These are phyloP conservation scores for Schizothorax lantsangensis DNA, from an alignment of 2,797 vertebrate species.

Conservation along the genomic window DNA sequence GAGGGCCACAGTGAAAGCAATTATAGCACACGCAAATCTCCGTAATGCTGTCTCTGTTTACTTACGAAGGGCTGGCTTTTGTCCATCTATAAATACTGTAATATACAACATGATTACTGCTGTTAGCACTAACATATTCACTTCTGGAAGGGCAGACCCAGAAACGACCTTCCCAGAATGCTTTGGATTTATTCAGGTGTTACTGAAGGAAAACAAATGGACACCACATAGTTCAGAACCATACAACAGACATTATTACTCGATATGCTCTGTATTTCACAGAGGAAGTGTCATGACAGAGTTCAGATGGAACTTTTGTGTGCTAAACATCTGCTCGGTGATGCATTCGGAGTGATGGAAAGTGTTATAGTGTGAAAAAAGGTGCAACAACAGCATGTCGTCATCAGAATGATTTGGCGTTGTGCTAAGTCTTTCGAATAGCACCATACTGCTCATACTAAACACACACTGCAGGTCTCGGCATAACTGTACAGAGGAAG, in stretches of 20 bases:
- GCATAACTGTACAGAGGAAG: neutral
- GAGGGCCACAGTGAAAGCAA: conserved; percentile 33
- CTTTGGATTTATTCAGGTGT: neutral
- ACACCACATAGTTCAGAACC: neutral
- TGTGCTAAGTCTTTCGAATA: neutral
- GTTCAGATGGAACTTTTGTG: neutral
- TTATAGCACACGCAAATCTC: conserved; percentile 9
- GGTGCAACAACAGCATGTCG: conserved; percentile 15
- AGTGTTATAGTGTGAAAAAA: neutral
- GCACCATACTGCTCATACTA: too few species aligned
- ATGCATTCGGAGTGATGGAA: conserved; percentile 3
- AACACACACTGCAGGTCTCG: neutral
- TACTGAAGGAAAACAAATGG: neutral
- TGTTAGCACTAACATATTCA: conserved; percentile 24
- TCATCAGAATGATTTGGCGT: neutral
- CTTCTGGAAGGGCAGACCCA: neutral
- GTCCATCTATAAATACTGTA: conserved; percentile 21
- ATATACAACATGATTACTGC: conserved; percentile 19
- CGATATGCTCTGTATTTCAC: neutral
- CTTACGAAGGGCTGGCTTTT: neutral
- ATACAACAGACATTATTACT: neutral
- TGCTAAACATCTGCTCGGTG: neutral
- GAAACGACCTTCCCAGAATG: conserved; percentile 14
- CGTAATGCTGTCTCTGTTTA: conserved; percentile 8
- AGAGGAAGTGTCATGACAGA: neutral